Evolutionary conservation across 1,140 invertebrate species (phyloP).

Genomic region (Holcopasites calliopsidis): DNA sequence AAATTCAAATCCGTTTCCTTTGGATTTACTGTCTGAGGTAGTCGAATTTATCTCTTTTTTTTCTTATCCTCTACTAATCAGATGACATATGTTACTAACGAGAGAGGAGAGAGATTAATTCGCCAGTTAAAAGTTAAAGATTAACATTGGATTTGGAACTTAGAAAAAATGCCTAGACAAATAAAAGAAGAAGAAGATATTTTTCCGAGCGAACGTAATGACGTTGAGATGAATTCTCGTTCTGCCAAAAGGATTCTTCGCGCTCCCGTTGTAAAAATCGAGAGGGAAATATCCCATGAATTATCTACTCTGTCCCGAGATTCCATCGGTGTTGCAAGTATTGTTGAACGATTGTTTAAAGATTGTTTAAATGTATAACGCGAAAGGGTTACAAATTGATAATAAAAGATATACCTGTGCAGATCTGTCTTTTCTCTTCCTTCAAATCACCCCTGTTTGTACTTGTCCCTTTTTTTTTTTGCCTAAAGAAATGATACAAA

Average conservation of each 20-base stretch:
- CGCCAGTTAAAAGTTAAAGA: background rate
- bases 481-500: background rate
- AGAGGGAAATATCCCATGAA: constrained; percentile 5
- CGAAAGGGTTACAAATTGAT: constrained; percentile 54
- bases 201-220: background rate
- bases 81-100: background rate
- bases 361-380: constrained; percentile 33
- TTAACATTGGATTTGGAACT: background rate
- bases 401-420: constrained; percentile 66
- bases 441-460: background rate
- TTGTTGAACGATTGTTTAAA: constrained; percentile 57
- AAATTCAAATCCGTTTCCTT: background rate
- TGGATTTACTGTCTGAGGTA: background rate
- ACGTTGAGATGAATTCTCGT: background rate
- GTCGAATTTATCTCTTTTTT: background rate
- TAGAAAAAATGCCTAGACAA: background rate
- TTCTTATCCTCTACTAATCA: background rate
- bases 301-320: constrained; percentile 23
- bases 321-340: constrained; percentile 53
- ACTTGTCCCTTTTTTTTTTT: background rate
- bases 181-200: background rate
- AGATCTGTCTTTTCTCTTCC: constrained; percentile 21
- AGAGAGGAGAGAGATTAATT: too few relatives aligned
- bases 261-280: constrained; percentile 47
- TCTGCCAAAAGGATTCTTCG: constrained; percentile 1